phyloP scores from a whole-genome alignment of 2,888 invertebrate genomes.

The Drosophila incognita region DNA sequence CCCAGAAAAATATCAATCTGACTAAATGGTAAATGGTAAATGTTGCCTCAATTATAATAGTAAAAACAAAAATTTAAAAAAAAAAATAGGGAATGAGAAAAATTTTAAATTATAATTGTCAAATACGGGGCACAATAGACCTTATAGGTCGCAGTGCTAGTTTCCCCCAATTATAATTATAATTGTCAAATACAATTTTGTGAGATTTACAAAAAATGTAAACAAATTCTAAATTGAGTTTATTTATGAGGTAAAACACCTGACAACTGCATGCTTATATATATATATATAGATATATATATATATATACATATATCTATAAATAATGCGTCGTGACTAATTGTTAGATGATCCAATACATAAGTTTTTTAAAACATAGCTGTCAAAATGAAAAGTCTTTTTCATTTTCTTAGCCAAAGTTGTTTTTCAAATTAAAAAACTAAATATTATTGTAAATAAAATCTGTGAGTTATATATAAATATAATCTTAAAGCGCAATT shows the following conservation, averaged over 20 bases:
- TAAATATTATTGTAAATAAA: constrained; percentile 32
- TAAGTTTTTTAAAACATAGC: constrained; percentile 28
- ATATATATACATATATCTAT: not conserved
- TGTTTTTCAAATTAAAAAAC: constrained; percentile 23
- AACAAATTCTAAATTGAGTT: not conserved
- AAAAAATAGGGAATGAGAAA: not conserved
- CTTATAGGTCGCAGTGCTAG: too few relatives aligned
- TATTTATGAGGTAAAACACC: not conserved
- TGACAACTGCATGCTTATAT: not conserved
- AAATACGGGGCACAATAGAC: too few relatives aligned
- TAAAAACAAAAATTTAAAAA: not conserved
- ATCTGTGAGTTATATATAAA: constrained; percentile 39
- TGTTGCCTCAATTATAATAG: too few relatives aligned
- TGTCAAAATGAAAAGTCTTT: constrained; percentile 33
- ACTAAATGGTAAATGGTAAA: too few relatives aligned
- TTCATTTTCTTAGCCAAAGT: constrained; percentile 18
- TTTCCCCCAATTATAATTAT: not conserved
- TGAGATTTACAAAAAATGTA: not conserved
- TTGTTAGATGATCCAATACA: constrained; percentile 8
- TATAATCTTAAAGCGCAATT: constrained; percentile 26
- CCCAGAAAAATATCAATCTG: not conserved
- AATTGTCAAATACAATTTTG: not conserved
- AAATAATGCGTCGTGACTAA: constrained; percentile 15
- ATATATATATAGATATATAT: too few relatives aligned
- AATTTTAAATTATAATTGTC: too few relatives aligned